phyloP scores from a whole-genome alignment of 2,888 invertebrate genomes.

The Scaeva pyrastri region DNA sequence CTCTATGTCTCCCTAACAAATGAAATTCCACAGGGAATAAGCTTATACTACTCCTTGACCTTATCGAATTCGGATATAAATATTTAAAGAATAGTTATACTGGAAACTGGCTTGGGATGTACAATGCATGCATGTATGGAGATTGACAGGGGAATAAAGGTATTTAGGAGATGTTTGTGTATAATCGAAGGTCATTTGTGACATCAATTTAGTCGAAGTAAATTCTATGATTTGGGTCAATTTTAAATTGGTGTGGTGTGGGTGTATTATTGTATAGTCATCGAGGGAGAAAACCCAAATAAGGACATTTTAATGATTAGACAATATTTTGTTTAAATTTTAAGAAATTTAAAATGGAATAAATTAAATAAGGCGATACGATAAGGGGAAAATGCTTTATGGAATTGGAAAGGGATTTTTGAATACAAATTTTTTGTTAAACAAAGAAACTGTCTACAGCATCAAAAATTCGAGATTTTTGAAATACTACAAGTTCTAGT shows the following conservation, averaged over 20 bases:
- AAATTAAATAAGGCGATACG: no score
- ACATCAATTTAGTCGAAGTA: constrained; percentile 15
- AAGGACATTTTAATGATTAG: neutral
- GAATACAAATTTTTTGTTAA: no score
- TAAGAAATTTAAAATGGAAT: no score
- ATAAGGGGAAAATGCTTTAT: no score
- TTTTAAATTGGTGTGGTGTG: neutral
- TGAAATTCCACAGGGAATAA: neutral
- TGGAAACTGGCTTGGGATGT: no score
- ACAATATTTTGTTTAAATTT: neutral
- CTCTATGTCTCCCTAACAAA: neutral
- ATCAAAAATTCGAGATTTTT: no score
- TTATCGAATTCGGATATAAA: constrained; percentile 14
- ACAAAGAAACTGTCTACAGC: no score
- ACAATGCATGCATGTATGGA: no score
- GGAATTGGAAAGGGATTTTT: no score
- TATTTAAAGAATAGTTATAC: constrained; percentile 3
- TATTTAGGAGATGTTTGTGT: neutral
- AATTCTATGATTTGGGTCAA: neutral
- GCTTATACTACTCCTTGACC: constrained; percentile 18
- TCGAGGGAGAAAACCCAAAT: neutral
- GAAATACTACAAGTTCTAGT: no score
- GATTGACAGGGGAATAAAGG: constrained; percentile 6
- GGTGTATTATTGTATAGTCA: no score
- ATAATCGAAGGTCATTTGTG: constrained; percentile 21